Base-by-base conservation (phyloP, 1,140 invertebrate species). In the Eurosta solidaginis region DNA sequence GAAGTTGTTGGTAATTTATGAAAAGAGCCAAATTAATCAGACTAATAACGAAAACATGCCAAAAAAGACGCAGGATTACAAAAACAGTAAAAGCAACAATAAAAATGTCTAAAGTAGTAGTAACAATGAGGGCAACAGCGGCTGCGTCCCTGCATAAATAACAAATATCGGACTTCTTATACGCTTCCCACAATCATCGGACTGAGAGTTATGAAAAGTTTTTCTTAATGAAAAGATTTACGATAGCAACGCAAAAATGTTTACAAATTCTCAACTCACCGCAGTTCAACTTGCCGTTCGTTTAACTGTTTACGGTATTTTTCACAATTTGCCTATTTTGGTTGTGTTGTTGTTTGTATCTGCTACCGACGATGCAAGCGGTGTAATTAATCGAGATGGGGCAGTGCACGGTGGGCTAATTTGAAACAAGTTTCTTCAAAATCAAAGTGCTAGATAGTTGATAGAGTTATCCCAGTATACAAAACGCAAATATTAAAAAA, bases 1-100 rank as follows among this genome's bases (percentile, higher is more conserved):
- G 44, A 74, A 74, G 73, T 47, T 76, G 75, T 76, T 84, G 84
- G 84, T 84, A 87, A 87, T 87, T 87, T 87, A 87, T 87, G 85
- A 87, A 86, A 86, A 87, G 85, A 87, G 85, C 83, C 85, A 87
- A 87, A 87, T 87, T 87, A 87, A 87, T 87, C 85, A 87, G 85
- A 87, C 85, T 87, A 87, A 87, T 87, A 87, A 87, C 84, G 85
- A 86, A 86, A 86, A 85, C 83, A 85, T 81, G 54, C 54, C 29
- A 63, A 63, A n/a, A n/a, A 68, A 68, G 59, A 68, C 27, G 33
- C 59, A 68, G n/a, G 33, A 68, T n/a, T 20, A 36, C 84, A 81
- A 82, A 80, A 80, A 82, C 83, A 79, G 76, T 81, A 81, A 81
- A 78, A 79, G 80, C 83, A 81, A 80, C 78, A 77, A 45, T 63